Percentiles rank a stretch among this genome's conserved stretches.
phyloP scores from a whole-genome alignment of 1,140 invertebrate species.

The Nephotettix cincticeps region DNA sequence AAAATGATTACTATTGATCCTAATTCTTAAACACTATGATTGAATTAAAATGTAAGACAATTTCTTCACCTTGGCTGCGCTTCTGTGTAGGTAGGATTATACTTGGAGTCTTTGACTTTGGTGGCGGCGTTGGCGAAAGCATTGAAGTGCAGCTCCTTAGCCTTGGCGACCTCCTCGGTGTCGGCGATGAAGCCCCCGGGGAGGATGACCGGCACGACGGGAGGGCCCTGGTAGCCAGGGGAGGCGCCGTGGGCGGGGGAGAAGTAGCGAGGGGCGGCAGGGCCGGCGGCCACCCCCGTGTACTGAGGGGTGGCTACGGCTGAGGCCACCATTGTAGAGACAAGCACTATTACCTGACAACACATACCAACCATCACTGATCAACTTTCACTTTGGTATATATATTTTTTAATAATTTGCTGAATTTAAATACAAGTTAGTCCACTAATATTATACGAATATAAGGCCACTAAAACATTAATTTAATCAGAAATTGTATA shows the following conservation, averaged over 20 bases:
- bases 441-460: too few species aligned
- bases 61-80: too few species aligned
- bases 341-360: too few species aligned
- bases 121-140: slow-evolving; percentile 43
- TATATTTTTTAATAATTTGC: too few species aligned
- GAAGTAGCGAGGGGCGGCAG: slow-evolving; percentile 45
- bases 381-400: too few species aligned
- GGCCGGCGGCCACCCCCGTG: slow-evolving; percentile 25
- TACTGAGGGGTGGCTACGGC: slow-evolving; percentile 31
- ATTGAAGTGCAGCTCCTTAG: slow-evolving; percentile 50
- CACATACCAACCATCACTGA: too few species aligned
- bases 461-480: too few species aligned
- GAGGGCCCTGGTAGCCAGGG: slow-evolving; percentile 32
- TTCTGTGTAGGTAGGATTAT: slow-evolving; percentile 33
- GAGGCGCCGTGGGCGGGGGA: slow-evolving; percentile 44
- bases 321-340: slow-evolving; percentile 37
- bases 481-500: too few species aligned
- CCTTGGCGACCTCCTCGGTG: slow-evolving; percentile 53
- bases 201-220: slow-evolving; percentile 36
- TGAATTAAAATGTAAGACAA: too few species aligned
- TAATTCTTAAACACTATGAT: too few species aligned
- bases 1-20: too few species aligned
- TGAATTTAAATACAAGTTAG: too few species aligned
- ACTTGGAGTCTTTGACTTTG: slow-evolving; percentile 5
- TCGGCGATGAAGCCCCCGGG: slow-evolving; percentile 51